These are phyloP conservation scores for Aphelocoma californica DNA, from an alignment of 2,797 vertebrate species.

Conservation along the genomic window DNA sequence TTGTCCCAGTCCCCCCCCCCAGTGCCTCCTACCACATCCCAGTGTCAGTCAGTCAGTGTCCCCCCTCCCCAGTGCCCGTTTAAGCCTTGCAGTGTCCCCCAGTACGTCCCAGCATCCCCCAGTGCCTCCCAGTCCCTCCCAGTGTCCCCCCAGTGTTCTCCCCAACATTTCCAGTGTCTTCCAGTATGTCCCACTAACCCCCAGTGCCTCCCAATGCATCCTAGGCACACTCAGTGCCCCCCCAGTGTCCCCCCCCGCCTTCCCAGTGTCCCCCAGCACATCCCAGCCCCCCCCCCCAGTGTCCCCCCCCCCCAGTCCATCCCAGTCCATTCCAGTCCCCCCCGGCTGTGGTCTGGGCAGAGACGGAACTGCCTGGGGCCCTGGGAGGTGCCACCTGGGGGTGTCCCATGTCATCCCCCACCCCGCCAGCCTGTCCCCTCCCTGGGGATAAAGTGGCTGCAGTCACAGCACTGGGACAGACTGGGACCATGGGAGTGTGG, in stretches of 20 bases:
- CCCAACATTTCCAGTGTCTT: background rate
- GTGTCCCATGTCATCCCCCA: background rate
- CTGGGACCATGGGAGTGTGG: background rate
- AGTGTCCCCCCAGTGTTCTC: background rate
- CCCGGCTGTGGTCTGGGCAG: background rate
- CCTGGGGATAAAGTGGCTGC: background rate
- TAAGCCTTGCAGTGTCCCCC: background rate
- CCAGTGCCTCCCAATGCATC: background rate
- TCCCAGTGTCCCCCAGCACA: background rate
- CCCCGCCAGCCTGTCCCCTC: background rate
- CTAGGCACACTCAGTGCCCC: background rate
- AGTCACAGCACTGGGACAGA: background rate
- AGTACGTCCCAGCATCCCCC: background rate
- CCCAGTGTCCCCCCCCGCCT: background rate
- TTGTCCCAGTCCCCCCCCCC: background rate
- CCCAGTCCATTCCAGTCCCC: background rate
- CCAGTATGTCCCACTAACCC: background rate
- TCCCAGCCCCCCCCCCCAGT: too few relatives aligned
- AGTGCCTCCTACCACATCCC: background rate
- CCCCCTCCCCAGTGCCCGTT: background rate
- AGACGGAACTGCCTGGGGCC: background rate
- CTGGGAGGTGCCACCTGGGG: background rate
- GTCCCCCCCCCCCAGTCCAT: background rate
- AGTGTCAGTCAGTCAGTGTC: background rate
- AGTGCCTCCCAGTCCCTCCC: too few relatives aligned